A percentile compares a stretch with the other conserved stretches of the same genome.
These are phyloP conservation scores for Planiliza haematocheilus DNA, from an alignment of 2,113 vertebrate genomes.

Conservation along the genomic window DNA sequence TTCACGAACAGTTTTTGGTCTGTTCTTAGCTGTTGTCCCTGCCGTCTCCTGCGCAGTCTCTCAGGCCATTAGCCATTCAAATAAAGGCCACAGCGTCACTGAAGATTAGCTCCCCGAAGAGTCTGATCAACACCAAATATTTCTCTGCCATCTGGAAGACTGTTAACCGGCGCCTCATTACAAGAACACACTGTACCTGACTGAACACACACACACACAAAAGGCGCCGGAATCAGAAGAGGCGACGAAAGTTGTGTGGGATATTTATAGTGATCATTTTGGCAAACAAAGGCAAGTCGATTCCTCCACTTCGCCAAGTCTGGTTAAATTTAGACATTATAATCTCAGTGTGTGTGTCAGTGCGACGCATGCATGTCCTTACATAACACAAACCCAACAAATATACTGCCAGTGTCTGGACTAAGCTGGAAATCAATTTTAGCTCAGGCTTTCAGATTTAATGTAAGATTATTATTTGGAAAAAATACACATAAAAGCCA, in stretches of 20 bases:
- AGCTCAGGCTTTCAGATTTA: not conserved
- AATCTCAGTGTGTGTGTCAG: not conserved
- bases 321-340: constrained; percentile 38
- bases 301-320: constrained; percentile 6
- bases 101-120: constrained; percentile 19
- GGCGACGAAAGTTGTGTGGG: not conserved
- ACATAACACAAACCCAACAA: too few species aligned
- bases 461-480: not conserved
- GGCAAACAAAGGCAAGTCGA: constrained; percentile 3
- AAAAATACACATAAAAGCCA: not conserved
- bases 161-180: constrained; percentile 5
- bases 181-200: constrained; percentile 8
- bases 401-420: too few species aligned
- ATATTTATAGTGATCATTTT: constrained; percentile 28
- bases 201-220: constrained; percentile 2
- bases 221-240: not conserved
- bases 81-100: constrained; percentile 5
- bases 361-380: constrained; percentile 14
- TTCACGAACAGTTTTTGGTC: not conserved
- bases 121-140: constrained; percentile 16
- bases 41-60: not conserved
- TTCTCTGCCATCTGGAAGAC: constrained; percentile 32
- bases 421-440: constrained; percentile 1
- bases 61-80: constrained; percentile 26
- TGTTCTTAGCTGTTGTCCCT: not conserved